Percentiles rank a stretch among this genome's conserved stretches.
phyloP scores from a whole-genome alignment of 2,113 vertebrate species.

The Gasterosteus aculeatus region DNA sequence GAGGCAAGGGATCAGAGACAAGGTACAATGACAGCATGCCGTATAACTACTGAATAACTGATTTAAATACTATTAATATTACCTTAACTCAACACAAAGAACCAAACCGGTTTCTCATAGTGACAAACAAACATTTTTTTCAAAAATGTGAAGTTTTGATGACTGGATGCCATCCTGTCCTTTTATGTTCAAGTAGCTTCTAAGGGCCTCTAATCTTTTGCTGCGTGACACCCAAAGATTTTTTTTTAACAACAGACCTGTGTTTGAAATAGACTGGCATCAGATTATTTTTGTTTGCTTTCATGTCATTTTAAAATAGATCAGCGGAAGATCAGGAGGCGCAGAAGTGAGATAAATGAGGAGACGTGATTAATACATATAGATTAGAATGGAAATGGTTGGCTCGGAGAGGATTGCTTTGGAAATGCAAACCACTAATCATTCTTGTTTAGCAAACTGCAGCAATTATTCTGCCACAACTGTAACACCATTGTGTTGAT shows the following conservation, averaged over 20 bases:
- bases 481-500: background rate
- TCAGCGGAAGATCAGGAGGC: constrained; percentile 14
- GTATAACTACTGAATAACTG: background rate
- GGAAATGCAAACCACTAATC: background rate
- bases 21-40: constrained; percentile 79
- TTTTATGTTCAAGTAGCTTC: constrained; percentile 24
- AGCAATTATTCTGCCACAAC: background rate
- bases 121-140: background rate
- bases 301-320: constrained; percentile 50
- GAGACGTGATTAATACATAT: constrained; percentile 6
- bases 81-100: background rate
- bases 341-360: background rate
- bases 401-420: background rate
- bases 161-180: background rate
- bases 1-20: constrained; percentile 97
- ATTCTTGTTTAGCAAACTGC: background rate
- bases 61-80: background rate
- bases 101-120: background rate
- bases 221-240: constrained; percentile 21
- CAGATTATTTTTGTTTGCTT: constrained; percentile 33
- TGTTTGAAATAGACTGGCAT: constrained; percentile 19
- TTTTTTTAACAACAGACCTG: background rate
- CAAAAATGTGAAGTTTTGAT: background rate
- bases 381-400: background rate
- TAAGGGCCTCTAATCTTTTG: constrained; percentile 23